These are phyloP conservation scores for Cryptotis parvus DNA, from an alignment of 2,113 vertebrate genomes.

Conservation along the genomic window DNA sequence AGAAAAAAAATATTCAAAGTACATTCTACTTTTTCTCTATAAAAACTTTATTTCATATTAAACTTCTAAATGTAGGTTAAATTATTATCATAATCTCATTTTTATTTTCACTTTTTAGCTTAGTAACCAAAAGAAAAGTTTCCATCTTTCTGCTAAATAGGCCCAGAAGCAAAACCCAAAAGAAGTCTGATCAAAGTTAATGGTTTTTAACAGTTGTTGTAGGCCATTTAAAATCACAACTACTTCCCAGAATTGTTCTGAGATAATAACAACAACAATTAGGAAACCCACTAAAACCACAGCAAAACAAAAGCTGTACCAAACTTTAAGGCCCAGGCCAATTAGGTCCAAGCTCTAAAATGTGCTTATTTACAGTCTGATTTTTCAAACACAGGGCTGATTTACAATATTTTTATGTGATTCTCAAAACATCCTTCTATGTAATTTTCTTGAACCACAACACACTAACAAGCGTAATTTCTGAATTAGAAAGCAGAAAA, in stretches of 20 bases:
- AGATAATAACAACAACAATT: constrained; percentile 66
- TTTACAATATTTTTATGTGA: constrained; percentile 75
- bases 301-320: constrained; percentile 64
- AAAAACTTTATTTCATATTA: constrained; percentile 47
- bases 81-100: background rate
- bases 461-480: constrained; percentile 72
- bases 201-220: constrained; percentile 49
- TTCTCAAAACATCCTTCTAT: constrained; percentile 73
- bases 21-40: background rate
- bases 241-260: constrained; percentile 62
- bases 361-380: constrained; percentile 67
- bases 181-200: background rate
- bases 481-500: constrained; percentile 80
- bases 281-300: constrained; percentile 73
- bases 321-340: constrained; percentile 57
- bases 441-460: constrained; percentile 81
- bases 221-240: constrained; percentile 59
- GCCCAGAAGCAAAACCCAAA: background rate
- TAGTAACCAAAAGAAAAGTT: constrained; percentile 13
- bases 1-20: background rate
- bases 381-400: constrained; percentile 72
- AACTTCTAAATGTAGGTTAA: constrained; percentile 31
- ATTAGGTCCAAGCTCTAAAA: constrained; percentile 10
- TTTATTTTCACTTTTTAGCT: constrained; percentile 27
- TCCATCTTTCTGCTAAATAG: background rate